Evolutionary conservation across 2,888 invertebrate genomes (phyloP), one percentile per base, ranked within the genome.

Genomic region (Caprella mutica): DNA sequence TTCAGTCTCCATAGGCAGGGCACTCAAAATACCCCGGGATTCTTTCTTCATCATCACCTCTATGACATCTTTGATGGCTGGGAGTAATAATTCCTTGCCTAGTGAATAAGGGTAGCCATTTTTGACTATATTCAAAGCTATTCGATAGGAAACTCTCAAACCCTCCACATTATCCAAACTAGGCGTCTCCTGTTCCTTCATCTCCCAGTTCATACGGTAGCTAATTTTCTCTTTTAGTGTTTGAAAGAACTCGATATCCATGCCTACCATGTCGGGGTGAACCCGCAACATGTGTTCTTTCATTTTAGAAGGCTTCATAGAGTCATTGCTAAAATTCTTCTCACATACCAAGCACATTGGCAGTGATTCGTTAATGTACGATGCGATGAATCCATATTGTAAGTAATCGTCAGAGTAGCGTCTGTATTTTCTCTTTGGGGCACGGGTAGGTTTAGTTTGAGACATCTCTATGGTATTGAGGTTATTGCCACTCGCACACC

Each of bases 341-440:
- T 57, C 50, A 48, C 53, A 57, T 26, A 57, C 65, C 66, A 71
- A 71, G 53, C 73, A 72, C 64, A 72, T 72, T 35, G 57, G 52
- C 44, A 44, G 30, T 21, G 24, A 33, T 8, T 53, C 38, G 29
- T 53, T 58, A 14, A 42, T 50, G 27, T 40, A 40, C 19, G 30
- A 56, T 52, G 52, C 27, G 23, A 54, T 53, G 52, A 46, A 24
- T 43, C 44, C 52, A 57, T 43, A 44, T 52, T 57, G 52, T 26
- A 57, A 53, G 35, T 57, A 57, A 42, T 52, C 52, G 19, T 44
- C 17, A 26, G 52, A 57, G 43, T 52, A 57, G 27, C 44, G 52
- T 29, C 35, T 29, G 26, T 33, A 43, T 44, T 57, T 57, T 42
- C 8, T 42, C 9, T 17, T 17, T n/a, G n/a, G n/a, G n/a, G n/a